phyloP scores from a whole-genome alignment of 2,888 invertebrate species.

The Apamea monoglypha region DNA sequence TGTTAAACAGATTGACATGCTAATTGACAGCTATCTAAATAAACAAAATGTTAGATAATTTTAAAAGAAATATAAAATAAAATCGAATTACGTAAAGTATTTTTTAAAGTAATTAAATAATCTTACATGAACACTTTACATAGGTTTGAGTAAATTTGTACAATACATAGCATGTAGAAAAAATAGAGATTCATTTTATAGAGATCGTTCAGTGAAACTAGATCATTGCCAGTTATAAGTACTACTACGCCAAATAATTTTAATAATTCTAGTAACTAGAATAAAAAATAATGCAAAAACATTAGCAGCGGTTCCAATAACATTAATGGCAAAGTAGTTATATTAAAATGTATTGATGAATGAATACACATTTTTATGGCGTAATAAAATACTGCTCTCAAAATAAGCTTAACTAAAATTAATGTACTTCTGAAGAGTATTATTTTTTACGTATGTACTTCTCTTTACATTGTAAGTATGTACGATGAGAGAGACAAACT shows the following conservation, averaged over 20 bases:
- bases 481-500: slow-evolving; percentile 69
- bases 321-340: slow-evolving; percentile 12
- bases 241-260: slow-evolving; percentile 40
- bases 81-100: slow-evolving; percentile 67
- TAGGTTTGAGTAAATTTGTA: slow-evolving; percentile 88
- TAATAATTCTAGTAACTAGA: not conserved
- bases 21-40: slow-evolving; percentile 87
- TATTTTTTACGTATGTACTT: slow-evolving; percentile 44
- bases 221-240: slow-evolving; percentile 82
- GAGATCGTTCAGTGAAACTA: slow-evolving; percentile 89
- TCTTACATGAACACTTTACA: slow-evolving; percentile 87
- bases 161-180: slow-evolving; percentile 90
- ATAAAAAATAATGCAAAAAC: slow-evolving; percentile 3
- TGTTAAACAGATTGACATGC: slow-evolving; percentile 80
- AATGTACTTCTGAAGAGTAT: slow-evolving; percentile 47
- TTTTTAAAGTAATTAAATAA: slow-evolving; percentile 76
- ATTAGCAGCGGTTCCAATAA: slow-evolving; percentile 1
- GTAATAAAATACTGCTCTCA: slow-evolving; percentile 33
- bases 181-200: slow-evolving; percentile 90
- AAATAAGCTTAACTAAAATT: slow-evolving; percentile 31
- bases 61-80: slow-evolving; percentile 55
- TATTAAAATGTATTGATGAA: slow-evolving; percentile 2
- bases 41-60: slow-evolving; percentile 55
- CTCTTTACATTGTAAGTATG: slow-evolving; percentile 24
- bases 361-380: slow-evolving; percentile 10